A percentile compares a stretch with the other conserved stretches of the same genome.
Conservation (phyloP, 2,113 vertebrate genomes). For the Corythornis vintsioides region DNA sequence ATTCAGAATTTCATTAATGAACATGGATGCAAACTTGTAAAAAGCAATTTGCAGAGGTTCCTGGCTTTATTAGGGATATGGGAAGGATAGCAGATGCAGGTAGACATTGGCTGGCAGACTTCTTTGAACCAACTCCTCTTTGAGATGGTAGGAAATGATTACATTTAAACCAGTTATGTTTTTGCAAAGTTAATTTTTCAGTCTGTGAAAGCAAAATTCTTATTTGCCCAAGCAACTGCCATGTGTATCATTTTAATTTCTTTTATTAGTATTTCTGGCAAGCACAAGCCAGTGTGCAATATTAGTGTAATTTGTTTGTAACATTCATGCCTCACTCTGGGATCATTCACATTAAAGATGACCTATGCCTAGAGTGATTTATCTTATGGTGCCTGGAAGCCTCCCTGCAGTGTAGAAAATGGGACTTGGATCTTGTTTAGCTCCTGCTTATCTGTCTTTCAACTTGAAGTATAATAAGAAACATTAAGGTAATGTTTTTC, state of each 20-base stretch:
- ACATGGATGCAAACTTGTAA: fast-evolving
- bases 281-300: neutral
- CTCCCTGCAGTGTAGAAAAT: neutral
- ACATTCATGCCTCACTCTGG: neutral
- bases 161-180: neutral
- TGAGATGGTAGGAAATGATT: neutral
- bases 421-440: neutral
- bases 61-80: neutral
- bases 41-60: neutral
- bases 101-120: neutral
- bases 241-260: neutral
- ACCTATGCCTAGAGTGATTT: neutral
- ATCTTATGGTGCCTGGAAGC: neutral
- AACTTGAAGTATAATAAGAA: neutral
- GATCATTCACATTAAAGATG: slow-evolving; percentile 23
- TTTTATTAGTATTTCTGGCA: slow-evolving; percentile 5
- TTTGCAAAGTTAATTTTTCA: neutral
- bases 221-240: neutral
- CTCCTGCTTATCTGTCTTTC: neutral
- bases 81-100: neutral
- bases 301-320: slow-evolving; percentile 11
- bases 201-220: neutral
- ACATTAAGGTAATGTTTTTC: neutral
- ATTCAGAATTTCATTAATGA: neutral
- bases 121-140: neutral